Evolutionary conservation across 1,140 invertebrate genomes (phyloP), one percentile per base, ranked within the genome.

Genomic region (Anthonomus grandis): DNA sequence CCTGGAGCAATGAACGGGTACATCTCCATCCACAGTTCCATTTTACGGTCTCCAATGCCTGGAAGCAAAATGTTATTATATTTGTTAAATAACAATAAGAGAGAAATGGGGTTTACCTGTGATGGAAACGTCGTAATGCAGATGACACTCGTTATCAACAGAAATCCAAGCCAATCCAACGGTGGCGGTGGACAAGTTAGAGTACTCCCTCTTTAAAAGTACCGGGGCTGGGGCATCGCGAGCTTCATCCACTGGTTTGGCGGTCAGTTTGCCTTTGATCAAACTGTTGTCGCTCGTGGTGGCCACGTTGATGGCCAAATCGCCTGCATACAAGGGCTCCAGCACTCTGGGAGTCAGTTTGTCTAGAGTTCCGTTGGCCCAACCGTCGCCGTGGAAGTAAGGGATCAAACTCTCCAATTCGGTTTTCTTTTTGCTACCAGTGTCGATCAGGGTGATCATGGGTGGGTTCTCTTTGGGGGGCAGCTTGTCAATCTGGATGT

Each of bases 91-190:
- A 31, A 31, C 6, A 31, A n/a, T 31, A n/a, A n/a, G n/a, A n/a
- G n/a, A n/a, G n/a, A n/a, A n/a, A n/a, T n/a, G n/a, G n/a, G n/a
- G 41, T 6, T 18, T 42, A 53, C 50, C 50, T 36, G 59, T 74
- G 10, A 79, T 37, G 1, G 74, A 77, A 17, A 93, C 80, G 70
- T 94, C 90, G 65, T 92, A 95, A 67, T 93, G 87, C 1, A 93
- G 72, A 60, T 84, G 84, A 70, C 91, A 95, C 31, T 91, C 83
- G 1, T 81, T 78, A 68, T 93, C 90, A 3, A 95, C 83, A 1
- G 84, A 81, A 27, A 89, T 74, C 91, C 91, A 95, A 10, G 86
- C 84, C 23, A 92, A 76, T 13, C 87, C 91, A n/a, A 85, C 82
- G 0, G 77, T 76, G 0, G 76, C 72, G 2, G 73, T 62, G 2